A percentile compares a stretch with the other conserved stretches of the same genome.
These are phyloP conservation scores for Sapajus apella DNA, from an alignment of 2,113 vertebrate species.

Conservation along the genomic window DNA sequence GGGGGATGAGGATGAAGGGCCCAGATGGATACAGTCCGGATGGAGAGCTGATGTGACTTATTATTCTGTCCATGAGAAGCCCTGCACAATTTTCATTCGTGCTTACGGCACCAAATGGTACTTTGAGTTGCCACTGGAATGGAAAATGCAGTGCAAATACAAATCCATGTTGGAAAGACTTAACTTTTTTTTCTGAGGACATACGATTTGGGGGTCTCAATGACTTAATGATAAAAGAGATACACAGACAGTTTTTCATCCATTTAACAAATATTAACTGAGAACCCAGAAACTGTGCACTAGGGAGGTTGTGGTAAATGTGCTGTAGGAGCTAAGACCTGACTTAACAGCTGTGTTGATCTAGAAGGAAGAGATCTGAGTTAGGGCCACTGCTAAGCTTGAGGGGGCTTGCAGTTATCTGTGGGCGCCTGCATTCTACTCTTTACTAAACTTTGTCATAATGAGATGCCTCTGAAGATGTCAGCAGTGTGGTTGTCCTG, in stretches of 20 bases:
- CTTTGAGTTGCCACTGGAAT: background rate
- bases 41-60: accelerated
- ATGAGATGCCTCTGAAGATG: background rate
- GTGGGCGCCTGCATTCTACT: background rate
- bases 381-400: background rate
- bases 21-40: background rate
- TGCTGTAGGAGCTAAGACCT: background rate
- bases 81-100: background rate
- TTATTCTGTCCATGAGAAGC: accelerated
- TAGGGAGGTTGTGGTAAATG: background rate
- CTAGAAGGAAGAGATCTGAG: background rate
- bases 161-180: background rate
- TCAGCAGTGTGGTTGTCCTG: background rate
- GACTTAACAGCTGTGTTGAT: background rate
- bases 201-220: background rate
- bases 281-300: background rate
- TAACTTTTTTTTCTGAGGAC: background rate
- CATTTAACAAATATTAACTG: background rate
- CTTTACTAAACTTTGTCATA: background rate
- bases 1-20: background rate
- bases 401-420: accelerated
- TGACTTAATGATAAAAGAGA: background rate
- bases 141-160: background rate
- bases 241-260: background rate
- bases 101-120: background rate